These are phyloP conservation scores for Corvus hawaiiensis DNA, from an alignment of 2,113 vertebrate species.

Conservation along the genomic window DNA sequence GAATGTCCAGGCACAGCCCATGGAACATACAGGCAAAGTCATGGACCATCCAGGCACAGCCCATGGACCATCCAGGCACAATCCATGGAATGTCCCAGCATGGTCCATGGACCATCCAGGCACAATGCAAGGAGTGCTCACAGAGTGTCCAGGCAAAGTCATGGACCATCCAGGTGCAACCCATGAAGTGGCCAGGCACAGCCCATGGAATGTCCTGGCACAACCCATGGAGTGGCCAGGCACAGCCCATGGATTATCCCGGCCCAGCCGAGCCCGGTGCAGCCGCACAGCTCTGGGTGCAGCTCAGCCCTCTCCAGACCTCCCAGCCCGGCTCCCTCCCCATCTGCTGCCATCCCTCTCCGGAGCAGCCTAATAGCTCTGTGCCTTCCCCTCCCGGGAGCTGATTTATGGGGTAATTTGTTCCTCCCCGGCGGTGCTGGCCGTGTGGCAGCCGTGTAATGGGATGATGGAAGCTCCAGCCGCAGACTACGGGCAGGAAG, in stretches of 20 bases:
- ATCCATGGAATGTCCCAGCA: too few species aligned
- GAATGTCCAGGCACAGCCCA: neutral
- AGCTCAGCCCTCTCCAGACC: neutral
- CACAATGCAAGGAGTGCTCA: too few species aligned
- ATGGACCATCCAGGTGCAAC: fast-evolving
- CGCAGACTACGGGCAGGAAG: conserved; percentile 65
- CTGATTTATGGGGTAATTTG: conserved; percentile 93
- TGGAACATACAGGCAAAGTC: too few species aligned
- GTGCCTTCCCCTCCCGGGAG: conserved; percentile 66
- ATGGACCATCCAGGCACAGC: too few species aligned
- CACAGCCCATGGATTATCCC: fast-evolving
- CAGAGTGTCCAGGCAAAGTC: neutral
- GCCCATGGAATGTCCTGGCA: neutral
- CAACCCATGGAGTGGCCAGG: fast-evolving
- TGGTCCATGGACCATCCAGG: too few species aligned
- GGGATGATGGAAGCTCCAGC: conserved; percentile 77
- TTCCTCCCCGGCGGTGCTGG: conserved; percentile 74
- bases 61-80: too few species aligned
- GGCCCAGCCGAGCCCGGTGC: neutral
- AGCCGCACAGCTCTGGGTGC: neutral
- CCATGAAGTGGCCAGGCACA: fast-evolving
- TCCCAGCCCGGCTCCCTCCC: conserved; percentile 33
- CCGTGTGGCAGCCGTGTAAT: conserved; percentile 74
- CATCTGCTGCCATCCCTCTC: conserved; percentile 33
- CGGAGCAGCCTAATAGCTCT: conserved; percentile 73